phyloP scores from a whole-genome alignment of 2,113 vertebrate species.

The Brachionichthys hirsutus region DNA sequence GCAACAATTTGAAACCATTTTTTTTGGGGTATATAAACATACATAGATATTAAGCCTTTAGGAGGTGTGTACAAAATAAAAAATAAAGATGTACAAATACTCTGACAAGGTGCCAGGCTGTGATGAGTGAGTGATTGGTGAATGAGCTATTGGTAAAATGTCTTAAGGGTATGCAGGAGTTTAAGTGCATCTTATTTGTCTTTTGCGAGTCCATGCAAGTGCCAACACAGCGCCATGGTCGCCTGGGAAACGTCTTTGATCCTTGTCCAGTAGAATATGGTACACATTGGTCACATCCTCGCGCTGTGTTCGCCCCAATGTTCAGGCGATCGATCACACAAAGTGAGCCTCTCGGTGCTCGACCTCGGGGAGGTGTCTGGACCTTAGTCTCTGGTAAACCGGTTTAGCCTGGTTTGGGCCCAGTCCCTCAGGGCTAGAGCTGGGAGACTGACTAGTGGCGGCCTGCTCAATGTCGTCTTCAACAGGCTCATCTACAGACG shows the following conservation, averaged over 20 bases:
- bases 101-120: conserved; percentile 39
- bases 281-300: background rate
- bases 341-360: conserved; percentile 95
- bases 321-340: conserved; percentile 75
- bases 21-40: conserved; percentile 77
- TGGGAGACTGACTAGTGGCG: conserved; percentile 54
- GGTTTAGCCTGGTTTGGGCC: conserved; percentile 78
- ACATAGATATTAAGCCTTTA: conserved; percentile 46
- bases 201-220: conserved; percentile 43
- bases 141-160: conserved; percentile 46
- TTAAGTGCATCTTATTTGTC: conserved; percentile 74
- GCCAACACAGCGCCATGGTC: conserved; percentile 39
- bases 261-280: conserved; percentile 10
- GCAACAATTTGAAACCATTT: conserved; percentile 49
- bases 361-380: conserved; percentile 89
- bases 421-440: conserved; percentile 74
- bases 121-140: conserved; percentile 43
- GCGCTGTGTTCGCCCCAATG: too few relatives aligned
- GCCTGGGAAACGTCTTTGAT: conserved; percentile 21
- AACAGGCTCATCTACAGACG: conserved; percentile 77
- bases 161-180: conserved; percentile 53
- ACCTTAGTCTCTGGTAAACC: conserved; percentile 86
- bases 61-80: conserved; percentile 56
- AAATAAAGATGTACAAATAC: conserved; percentile 61
- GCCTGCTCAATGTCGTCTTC: conserved; percentile 62